Evolutionary conservation across 2,797 vertebrate genomes (phyloP), one percentile per base, ranked within the genome.

Genomic region (Takifugu ocellatus): DNA sequence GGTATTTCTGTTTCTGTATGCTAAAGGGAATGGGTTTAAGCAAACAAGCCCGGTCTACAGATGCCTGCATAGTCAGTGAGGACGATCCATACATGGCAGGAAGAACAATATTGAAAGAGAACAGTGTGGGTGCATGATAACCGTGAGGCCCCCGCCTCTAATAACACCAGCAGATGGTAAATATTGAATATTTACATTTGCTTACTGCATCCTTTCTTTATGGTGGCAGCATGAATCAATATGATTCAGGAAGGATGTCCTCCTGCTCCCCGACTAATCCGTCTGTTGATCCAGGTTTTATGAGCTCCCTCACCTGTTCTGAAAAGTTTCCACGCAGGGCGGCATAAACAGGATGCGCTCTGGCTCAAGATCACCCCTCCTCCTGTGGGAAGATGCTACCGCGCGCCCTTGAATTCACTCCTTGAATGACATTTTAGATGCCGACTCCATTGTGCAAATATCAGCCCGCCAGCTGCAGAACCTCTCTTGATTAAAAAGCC

Each of bases 141-240:
- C 82, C 31, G 58, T 59, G 77, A 51, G 75, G 75, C 79, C 75
- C 51, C 80, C 68, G 78, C 73, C 75, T 91, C 84, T 87, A 91
- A 92, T 91, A 91, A 92, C 90, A 87, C 31, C 75, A 78, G 79
- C 74, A 63, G 60, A 89, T 79, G 73, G 89, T 90, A 91, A 93
- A 92, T 91, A 93, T 92, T 92, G 82, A 89, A 91, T 91, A 91
- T 92, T 91, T 92, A 89, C 88, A 91, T 88, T 90, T 89, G 86
- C 89, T 88, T 89, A 88, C 85, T 82, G 80, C 74, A 63, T 84
- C 79, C 83, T 86, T 79, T 66, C 68, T 84, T 85, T 51, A 51
- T 6, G 46, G 81, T 69, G 84, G 79, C 70, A 68, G 81, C 87
- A 85, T 80, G 84, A 91, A 88, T 91, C 88, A 84, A 91, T 90